Conservation (phyloP, 1,140 invertebrate genomes). For the Rhagoletis pomonella region DNA sequence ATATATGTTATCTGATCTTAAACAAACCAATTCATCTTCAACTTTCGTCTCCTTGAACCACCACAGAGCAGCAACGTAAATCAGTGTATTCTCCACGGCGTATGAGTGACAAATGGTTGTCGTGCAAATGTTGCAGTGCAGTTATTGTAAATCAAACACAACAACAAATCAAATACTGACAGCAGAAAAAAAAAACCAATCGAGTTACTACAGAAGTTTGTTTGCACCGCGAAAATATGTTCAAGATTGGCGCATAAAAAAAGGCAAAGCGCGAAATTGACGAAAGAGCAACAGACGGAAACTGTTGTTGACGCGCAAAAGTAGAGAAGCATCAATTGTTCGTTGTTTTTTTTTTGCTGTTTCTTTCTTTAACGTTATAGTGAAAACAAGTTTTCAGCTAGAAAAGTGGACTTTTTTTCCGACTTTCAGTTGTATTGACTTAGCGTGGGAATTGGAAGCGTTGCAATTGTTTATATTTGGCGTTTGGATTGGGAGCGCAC, state of each 20-base stretch:
- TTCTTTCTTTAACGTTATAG: too few species aligned
- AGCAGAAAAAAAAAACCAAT: slow-evolving; percentile 23
- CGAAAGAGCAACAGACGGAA: background rate
- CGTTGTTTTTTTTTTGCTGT: background rate
- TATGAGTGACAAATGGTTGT: slow-evolving; percentile 4
- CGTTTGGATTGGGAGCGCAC: background rate
- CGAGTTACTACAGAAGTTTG: slow-evolving; percentile 1
- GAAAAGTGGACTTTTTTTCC: background rate
- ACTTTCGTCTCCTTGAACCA: too few species aligned
- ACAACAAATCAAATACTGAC: background rate
- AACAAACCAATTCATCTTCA: too few species aligned
- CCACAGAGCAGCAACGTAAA: too few species aligned
- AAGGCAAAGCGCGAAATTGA: background rate
- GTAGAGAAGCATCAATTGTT: background rate
- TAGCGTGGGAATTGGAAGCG: background rate
- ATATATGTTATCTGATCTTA: too few species aligned
- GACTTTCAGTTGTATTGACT: background rate
- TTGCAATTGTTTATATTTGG: background rate
- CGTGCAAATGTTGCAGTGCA: background rate
- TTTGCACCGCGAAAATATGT: background rate
- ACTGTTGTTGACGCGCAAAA: background rate
- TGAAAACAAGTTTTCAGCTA: too few species aligned
- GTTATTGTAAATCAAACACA: too few species aligned
- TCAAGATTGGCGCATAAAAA: background rate
- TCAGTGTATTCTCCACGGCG: background rate